phyloP scores from a whole-genome alignment of 2,797 vertebrate species.

The Helicolenus hilgendorfi region DNA sequence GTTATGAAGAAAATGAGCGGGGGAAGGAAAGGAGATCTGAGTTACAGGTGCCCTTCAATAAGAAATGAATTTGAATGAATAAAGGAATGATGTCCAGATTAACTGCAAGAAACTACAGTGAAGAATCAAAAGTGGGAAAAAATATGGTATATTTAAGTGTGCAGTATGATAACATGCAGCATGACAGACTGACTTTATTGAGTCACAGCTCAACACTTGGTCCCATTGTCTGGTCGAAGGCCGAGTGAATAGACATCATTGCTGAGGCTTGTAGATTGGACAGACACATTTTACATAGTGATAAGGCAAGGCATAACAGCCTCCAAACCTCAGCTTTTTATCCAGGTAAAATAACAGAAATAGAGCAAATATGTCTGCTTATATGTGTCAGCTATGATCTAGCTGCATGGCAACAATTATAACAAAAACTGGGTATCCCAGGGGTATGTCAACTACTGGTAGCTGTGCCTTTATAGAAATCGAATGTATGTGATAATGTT shows the following conservation, averaged over 20 bases:
- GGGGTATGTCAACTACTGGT: background rate
- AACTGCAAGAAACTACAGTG: background rate
- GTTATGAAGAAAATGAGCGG: slow-evolving; percentile 26
- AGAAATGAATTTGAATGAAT: background rate
- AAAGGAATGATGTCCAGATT: background rate
- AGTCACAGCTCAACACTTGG: background rate
- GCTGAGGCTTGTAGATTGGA: background rate
- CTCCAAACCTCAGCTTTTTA: background rate
- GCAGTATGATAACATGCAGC: background rate
- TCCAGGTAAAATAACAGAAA: background rate
- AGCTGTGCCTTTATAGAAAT: background rate
- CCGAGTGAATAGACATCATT: background rate
- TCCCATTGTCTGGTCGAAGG: background rate
- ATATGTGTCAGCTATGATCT: background rate
- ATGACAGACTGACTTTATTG: background rate
- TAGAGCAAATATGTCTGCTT: background rate
- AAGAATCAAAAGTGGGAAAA: background rate
- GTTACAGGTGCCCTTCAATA: background rate
- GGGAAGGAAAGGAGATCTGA: background rate
- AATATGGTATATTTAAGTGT: background rate
- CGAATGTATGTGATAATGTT: background rate
- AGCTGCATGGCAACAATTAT: background rate
- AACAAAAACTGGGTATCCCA: background rate
- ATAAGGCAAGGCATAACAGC: background rate
- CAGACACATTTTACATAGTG: background rate